phyloP scores from a whole-genome alignment of 1,140 invertebrate genomes.

The Trichonephila clavipes region DNA sequence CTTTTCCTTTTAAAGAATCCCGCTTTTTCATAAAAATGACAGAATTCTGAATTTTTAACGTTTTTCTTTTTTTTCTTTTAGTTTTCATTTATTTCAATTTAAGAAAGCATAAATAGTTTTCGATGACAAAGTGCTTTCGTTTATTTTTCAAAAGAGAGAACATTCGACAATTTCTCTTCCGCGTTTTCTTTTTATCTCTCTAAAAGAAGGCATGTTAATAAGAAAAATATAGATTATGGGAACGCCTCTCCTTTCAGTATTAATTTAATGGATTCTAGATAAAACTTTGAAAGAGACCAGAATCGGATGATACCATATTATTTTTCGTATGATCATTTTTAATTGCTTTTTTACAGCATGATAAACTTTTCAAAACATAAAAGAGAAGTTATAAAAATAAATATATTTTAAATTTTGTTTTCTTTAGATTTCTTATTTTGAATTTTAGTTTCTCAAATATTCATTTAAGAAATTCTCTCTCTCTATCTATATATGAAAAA shows the following conservation, averaged over 20 bases:
- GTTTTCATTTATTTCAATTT: background rate
- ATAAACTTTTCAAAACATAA: too few species aligned
- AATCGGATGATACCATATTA: background rate
- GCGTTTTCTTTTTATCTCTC: background rate
- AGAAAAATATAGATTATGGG: background rate
- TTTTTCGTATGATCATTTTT: too few species aligned
- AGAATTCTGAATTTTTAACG: background rate
- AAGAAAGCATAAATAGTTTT: background rate
- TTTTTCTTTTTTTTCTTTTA: background rate
- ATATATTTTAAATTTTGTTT: too few species aligned
- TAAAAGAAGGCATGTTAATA: background rate
- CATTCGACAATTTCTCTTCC: background rate
- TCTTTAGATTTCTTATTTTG: too few species aligned
- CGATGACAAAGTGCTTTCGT: background rate
- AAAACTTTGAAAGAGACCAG: background rate
- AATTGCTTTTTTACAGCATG: too few species aligned
- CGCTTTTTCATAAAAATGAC: background rate
- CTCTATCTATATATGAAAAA: too few species aligned
- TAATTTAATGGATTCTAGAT: background rate
- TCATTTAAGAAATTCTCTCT: too few species aligned
- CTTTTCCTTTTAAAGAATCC: background rate
- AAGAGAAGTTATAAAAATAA: too few species aligned
- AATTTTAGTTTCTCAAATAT: too few species aligned
- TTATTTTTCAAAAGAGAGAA: background rate
- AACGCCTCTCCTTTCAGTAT: background rate